These are phyloP conservation scores for Platycheirus rosarum DNA, from an alignment of 2,888 invertebrate genomes.

Conservation along the genomic window DNA sequence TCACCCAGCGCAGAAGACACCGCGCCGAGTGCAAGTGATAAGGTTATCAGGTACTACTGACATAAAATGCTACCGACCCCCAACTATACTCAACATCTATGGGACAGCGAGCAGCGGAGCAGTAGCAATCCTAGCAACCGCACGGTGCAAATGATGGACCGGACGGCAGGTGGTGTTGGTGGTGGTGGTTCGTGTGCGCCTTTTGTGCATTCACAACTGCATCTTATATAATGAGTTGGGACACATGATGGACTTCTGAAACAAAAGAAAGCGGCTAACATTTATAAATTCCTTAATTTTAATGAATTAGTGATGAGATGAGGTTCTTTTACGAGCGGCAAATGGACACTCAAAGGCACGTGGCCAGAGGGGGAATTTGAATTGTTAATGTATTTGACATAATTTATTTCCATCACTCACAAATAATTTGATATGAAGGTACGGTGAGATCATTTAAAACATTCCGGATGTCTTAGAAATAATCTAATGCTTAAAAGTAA, in stretches of 20 bases:
- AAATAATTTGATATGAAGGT: too few species aligned
- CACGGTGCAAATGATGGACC: slow-evolving; percentile 45
- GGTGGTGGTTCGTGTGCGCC: slow-evolving; percentile 4
- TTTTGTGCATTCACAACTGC: slow-evolving; percentile 22
- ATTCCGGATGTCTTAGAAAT: too few species aligned
- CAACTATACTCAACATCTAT: slow-evolving; percentile 1
- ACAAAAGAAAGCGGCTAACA: slow-evolving; percentile 57
- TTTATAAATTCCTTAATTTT: slow-evolving; percentile 63
- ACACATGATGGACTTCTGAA: slow-evolving; percentile 46
- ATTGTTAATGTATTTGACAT: slow-evolving; percentile 43
- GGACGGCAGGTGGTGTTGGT: slow-evolving; percentile 57
- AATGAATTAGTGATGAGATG: slow-evolving; percentile 66
- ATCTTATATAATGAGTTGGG: slow-evolving; percentile 53
- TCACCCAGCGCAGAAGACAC: slow-evolving; percentile 41
- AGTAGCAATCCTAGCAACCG: slow-evolving; percentile 11
- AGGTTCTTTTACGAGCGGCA: neutral
- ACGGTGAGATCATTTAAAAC: neutral
- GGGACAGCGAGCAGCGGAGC: neutral
- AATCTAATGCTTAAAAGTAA: too few species aligned
- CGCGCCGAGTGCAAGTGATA: slow-evolving; percentile 69
- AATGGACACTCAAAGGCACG: slow-evolving; percentile 46
- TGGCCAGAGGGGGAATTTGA: slow-evolving; percentile 41
- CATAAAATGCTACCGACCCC: slow-evolving; percentile 69
- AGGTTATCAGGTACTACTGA: slow-evolving; percentile 69
- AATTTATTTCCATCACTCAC: slow-evolving; percentile 26